Conservation (phyloP, 2,113 vertebrate genomes). For the Saguinus midas region DNA sequence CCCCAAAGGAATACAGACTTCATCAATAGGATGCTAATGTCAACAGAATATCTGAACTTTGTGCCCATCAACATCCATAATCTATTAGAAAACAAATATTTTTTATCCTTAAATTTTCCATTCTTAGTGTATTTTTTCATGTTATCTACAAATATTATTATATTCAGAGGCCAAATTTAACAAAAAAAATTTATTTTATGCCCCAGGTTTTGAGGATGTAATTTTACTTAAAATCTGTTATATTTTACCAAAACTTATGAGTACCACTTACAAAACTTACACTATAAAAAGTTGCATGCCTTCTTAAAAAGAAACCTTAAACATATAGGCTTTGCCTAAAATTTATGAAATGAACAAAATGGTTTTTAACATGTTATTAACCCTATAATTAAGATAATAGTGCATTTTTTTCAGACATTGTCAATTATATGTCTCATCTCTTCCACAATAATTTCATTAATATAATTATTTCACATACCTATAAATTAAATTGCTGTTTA, state of each 20-base stretch:
- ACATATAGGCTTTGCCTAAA: not conserved
- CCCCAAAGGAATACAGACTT: not conserved
- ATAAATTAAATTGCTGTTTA: not conserved
- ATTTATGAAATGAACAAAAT: not conserved
- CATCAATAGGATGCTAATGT: not conserved
- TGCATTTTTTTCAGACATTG: constrained; percentile 3
- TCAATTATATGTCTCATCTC: not conserved
- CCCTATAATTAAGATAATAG: not conserved
- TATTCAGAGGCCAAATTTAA: not conserved
- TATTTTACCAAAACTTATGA: not conserved
- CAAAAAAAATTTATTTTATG: not conserved
- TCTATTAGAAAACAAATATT: not conserved
- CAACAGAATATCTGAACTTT: not conserved
- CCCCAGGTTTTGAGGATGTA: not conserved
- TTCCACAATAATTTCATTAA: not conserved
- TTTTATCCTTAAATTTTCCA: not conserved
- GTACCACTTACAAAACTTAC: not conserved
- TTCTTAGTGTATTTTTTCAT: not conserved
- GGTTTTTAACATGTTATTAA: not conserved
- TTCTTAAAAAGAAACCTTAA: not conserved
- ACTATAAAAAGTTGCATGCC: not conserved
- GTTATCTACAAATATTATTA: not conserved
- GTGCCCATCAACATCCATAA: not conserved
- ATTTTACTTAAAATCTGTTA: not conserved
- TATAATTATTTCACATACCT: not conserved